These are phyloP conservation scores for Callosobruchus maculatus DNA, from an alignment of 2,888 invertebrate species.

Conservation along the genomic window DNA sequence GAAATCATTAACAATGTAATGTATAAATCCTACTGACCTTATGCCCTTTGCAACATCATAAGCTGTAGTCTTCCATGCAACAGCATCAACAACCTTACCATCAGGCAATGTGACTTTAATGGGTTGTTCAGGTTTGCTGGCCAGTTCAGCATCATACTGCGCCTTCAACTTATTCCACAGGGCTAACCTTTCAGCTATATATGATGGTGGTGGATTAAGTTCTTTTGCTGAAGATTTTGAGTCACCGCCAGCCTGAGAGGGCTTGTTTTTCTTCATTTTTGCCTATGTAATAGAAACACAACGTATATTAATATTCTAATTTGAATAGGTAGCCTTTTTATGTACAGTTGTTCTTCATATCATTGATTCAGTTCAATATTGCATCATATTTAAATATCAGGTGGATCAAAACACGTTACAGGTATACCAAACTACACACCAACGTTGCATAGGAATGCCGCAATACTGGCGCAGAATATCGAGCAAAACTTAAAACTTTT, in stretches of 20 bases:
- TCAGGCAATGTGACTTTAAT: slow-evolving; percentile 91
- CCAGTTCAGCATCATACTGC: slow-evolving; percentile 74
- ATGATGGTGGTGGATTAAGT: slow-evolving; percentile 84
- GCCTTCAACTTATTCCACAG: slow-evolving; percentile 89
- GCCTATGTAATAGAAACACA: slow-evolving; percentile 47
- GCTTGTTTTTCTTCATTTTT: slow-evolving; percentile 66
- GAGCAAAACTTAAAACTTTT: slow-evolving; percentile 55
- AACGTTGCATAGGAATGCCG: slow-evolving; percentile 55
- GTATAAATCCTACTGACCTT: slow-evolving; percentile 52
- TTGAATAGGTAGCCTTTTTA: neutral
- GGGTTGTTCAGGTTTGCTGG: slow-evolving; percentile 65
- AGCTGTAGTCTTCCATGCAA: slow-evolving; percentile 90
- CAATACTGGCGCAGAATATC: slow-evolving; percentile 54
- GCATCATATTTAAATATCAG: slow-evolving; percentile 26
- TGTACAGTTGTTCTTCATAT: neutral
- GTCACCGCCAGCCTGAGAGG: slow-evolving; percentile 44
- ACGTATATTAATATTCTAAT: neutral
- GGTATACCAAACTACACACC: slow-evolving; percentile 53
- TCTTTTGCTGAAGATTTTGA: slow-evolving; percentile 59
- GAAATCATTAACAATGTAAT: too few species aligned
- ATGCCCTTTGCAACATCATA: slow-evolving; percentile 89
- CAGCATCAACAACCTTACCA: slow-evolving; percentile 82
- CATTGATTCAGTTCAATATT: slow-evolving; percentile 15
- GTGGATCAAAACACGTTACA: slow-evolving; percentile 14
- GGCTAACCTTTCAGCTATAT: slow-evolving; percentile 75